Percentiles rank a stretch among this genome's conserved stretches.
These are phyloP conservation scores for Ips typographus DNA, from an alignment of 1,140 invertebrate species.

Conservation along the genomic window DNA sequence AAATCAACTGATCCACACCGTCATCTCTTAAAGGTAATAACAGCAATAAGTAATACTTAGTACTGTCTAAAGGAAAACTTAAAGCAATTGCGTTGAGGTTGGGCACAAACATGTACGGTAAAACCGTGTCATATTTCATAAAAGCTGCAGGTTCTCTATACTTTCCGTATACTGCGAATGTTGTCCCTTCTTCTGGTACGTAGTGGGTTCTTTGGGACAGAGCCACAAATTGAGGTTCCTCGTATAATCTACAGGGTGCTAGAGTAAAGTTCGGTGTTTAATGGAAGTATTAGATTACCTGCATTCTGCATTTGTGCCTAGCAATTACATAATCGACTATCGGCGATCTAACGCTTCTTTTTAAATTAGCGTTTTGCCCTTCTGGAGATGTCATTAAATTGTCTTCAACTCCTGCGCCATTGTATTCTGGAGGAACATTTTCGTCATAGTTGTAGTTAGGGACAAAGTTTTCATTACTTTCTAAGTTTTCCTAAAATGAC, in stretches of 20 bases:
- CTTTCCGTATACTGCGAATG: constrained; percentile 47
- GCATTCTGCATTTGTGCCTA: constrained; percentile 19
- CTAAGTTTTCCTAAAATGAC: neutral
- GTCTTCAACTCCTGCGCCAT: constrained; percentile 6
- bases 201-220: constrained; percentile 28
- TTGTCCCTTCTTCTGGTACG: constrained; percentile 32
- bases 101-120: constrained; percentile 75
- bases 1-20: constrained; percentile 49
- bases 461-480: neutral
- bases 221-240: constrained; percentile 5
- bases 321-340: constrained; percentile 45
- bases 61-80: constrained; percentile 72
- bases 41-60: constrained; percentile 64
- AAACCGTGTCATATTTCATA: constrained; percentile 70
- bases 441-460: constrained; percentile 23
- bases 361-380: constrained; percentile 11
- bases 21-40: constrained; percentile 59
- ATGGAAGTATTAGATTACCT: too few relatives aligned
- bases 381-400: too few relatives aligned
- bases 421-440: constrained; percentile 2
- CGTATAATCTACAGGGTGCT: neutral
- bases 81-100: constrained; percentile 68
- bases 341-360: constrained; percentile 38
- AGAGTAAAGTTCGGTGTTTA: too few relatives aligned
- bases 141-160: constrained; percentile 51